A percentile compares a stretch with the other conserved stretches of the same genome.
phyloP scores from a whole-genome alignment of 1,140 invertebrate species.

The Drosophila mauritiana region DNA sequence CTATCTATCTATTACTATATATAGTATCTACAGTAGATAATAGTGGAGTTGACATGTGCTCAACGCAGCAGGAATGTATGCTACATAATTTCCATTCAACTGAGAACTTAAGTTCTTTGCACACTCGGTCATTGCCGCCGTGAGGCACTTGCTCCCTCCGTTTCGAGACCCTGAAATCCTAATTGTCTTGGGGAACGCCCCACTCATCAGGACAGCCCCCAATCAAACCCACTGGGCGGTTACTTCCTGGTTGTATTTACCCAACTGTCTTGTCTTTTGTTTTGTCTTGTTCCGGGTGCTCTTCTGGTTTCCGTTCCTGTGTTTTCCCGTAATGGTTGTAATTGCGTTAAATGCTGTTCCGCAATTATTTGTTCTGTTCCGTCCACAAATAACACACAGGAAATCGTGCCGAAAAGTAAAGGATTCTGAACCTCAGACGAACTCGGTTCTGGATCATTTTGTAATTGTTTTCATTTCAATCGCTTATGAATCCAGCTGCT shows the following conservation, averaged over 20 bases:
- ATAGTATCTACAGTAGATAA: no score
- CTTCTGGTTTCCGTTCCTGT: constrained; percentile 8
- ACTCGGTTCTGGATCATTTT: neutral
- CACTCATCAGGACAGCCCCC: constrained; percentile 10
- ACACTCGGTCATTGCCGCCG: constrained; percentile 23
- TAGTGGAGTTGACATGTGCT: neutral
- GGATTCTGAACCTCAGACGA: constrained; percentile 8
- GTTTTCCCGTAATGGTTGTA: constrained; percentile 28
- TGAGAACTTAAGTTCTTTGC: constrained; percentile 44
- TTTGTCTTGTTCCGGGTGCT: constrained; percentile 19
- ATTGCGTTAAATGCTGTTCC: constrained; percentile 32
- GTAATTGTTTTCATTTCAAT: constrained; percentile 38
- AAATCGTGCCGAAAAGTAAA: constrained; percentile 1
- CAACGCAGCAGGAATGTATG: constrained; percentile 63
- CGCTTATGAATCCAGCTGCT: constrained; percentile 5
- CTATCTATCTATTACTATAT: no score
- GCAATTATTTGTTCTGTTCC: constrained; percentile 23
- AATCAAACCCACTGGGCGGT: constrained; percentile 27
- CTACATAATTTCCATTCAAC: constrained; percentile 55
- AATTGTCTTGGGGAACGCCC: constrained; percentile 43
- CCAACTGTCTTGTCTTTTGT: constrained; percentile 45
- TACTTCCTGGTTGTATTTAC: constrained; percentile 58
- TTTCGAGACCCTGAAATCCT: constrained; percentile 22
- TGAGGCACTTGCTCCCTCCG: constrained; percentile 24
- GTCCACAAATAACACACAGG: constrained; percentile 18